A percentile compares a stretch with the other conserved stretches of the same genome.
These are phyloP conservation scores for Hozukius guyotensis DNA, from an alignment of 2,797 vertebrate species.

Conservation along the genomic window DNA sequence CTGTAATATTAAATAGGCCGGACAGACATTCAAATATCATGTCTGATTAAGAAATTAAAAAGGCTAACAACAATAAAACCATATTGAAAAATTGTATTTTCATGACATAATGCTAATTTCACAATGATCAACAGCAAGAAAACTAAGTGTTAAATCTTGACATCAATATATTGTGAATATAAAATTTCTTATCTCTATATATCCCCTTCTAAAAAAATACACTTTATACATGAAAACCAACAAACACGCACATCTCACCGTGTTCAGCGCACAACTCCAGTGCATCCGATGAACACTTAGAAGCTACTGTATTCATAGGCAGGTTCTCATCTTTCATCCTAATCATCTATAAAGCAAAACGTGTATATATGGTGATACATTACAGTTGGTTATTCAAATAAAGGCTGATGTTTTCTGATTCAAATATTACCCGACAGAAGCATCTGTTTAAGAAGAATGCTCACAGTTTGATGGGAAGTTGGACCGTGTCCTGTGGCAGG, in stretches of 20 bases:
- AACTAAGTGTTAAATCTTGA: slow-evolving; percentile 40
- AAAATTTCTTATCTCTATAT: slow-evolving; percentile 70
- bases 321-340: neutral
- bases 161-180: slow-evolving; percentile 64
- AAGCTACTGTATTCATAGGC: slow-evolving; percentile 24
- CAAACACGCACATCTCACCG: slow-evolving; percentile 11
- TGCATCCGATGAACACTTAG: slow-evolving; percentile 21
- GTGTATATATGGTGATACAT: neutral
- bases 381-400: slow-evolving; percentile 19
- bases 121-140: slow-evolving; percentile 35
- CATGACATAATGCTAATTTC: slow-evolving; percentile 17
- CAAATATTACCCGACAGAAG: neutral
- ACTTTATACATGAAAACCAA: slow-evolving; percentile 70
- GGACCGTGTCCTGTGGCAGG: slow-evolving; percentile 28
- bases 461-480: slow-evolving; percentile 41
- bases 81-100: slow-evolving; percentile 15
- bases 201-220: slow-evolving; percentile 75
- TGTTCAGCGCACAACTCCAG: slow-evolving; percentile 15
- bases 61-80: slow-evolving; percentile 4
- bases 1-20: neutral
- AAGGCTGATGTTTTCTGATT: slow-evolving; percentile 22
- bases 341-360: slow-evolving; percentile 34
- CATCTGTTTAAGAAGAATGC: slow-evolving; percentile 9
- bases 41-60: slow-evolving; percentile 28
- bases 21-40: slow-evolving; percentile 11